A percentile compares a stretch with the other conserved stretches of the same genome.
Conservation (phyloP, 2,888 invertebrate genomes). For the Rutpela maculata region DNA sequence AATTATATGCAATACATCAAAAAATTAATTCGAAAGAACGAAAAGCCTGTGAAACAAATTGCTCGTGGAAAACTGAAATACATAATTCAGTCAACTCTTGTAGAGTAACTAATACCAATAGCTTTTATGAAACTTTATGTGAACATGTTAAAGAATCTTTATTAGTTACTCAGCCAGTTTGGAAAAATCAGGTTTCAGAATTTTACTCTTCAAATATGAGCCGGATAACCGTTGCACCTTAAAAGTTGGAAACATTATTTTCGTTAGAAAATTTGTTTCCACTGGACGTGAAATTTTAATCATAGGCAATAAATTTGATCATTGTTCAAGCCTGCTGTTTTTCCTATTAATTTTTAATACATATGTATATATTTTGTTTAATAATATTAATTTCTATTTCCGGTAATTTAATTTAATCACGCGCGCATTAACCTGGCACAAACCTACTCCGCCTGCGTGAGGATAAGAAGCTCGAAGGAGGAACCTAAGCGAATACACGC, state of each 20-base stretch:
- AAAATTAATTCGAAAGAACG: slow-evolving; percentile 31
- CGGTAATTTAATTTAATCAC: no score
- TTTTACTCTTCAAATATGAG: slow-evolving; percentile 24
- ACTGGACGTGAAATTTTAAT: slow-evolving; percentile 14
- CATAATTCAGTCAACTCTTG: neutral
- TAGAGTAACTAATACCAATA: neutral
- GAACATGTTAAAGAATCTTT: slow-evolving; percentile 34
- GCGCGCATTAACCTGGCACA: no score
- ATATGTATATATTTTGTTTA: no score
- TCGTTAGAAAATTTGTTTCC: slow-evolving; percentile 32
- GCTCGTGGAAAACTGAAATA: slow-evolving; percentile 18
- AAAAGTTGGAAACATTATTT: slow-evolving; percentile 1
- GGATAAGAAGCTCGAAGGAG: no score
- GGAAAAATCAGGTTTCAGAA: slow-evolving; percentile 33
- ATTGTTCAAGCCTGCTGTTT: no score
- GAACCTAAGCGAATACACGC: no score
- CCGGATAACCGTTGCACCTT: slow-evolving; percentile 42
- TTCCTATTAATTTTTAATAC: no score
- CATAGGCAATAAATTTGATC: slow-evolving; percentile 24
- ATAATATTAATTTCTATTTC: no score
- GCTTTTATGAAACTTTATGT: neutral
- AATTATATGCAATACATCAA: slow-evolving; percentile 11
- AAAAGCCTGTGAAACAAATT: slow-evolving; percentile 43
- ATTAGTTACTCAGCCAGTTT: slow-evolving; percentile 29
- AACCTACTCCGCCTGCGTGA: no score